A percentile compares a stretch with the other conserved stretches of the same genome.
Conservation (phyloP, 2,888 invertebrate species). For the Glaucopsyche alexis region DNA sequence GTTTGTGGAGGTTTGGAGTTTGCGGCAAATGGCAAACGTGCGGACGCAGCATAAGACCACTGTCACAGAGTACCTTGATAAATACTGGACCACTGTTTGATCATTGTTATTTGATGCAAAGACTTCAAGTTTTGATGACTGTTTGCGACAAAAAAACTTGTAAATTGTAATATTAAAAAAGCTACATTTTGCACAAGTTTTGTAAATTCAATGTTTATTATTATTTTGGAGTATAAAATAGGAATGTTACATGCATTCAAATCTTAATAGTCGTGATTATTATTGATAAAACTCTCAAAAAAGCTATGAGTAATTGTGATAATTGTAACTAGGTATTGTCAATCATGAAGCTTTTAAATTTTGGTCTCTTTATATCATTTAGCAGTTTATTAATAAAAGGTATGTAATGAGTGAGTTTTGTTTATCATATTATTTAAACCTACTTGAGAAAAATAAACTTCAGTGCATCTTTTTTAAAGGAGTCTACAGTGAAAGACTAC, state of each 20-base stretch:
- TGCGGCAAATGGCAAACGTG: no score
- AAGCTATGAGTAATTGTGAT: neutral
- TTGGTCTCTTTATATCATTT: neutral
- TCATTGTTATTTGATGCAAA: no score
- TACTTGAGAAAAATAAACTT: neutral
- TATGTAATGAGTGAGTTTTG: neutral
- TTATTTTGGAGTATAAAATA: neutral
- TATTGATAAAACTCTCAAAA: neutral
- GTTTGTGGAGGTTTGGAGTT: no score
- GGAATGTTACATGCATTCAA: no score
- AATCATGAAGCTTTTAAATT: neutral
- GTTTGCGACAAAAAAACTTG: no score
- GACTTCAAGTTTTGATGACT: no score
- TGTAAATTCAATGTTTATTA: neutral
- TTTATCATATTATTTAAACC: neutral
- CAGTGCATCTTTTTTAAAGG: constrained; percentile 54
- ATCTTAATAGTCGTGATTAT: no score
- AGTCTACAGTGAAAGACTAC: constrained; percentile 79
- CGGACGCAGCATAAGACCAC: no score
- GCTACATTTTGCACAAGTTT: no score
- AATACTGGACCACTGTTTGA: no score
- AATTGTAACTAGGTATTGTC: neutral
- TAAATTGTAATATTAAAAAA: no score
- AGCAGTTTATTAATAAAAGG: constrained; percentile 18
- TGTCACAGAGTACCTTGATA: no score